phyloP scores from a whole-genome alignment of 2,888 invertebrate genomes.

The Xestia sexstrigata region DNA sequence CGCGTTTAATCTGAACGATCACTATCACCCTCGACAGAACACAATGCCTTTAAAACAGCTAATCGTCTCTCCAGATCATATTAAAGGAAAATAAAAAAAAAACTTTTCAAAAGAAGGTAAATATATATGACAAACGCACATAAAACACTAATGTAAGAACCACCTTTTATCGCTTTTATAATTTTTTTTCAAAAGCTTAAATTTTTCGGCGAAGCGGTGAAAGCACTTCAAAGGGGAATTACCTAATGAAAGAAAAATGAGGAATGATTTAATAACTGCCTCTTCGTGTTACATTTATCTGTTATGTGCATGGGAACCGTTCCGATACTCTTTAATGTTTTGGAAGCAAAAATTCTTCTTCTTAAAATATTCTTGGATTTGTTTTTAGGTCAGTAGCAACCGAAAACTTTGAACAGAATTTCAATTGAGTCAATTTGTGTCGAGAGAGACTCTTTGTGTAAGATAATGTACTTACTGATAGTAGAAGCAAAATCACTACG shows the following conservation, averaged over 20 bases:
- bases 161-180: constrained; percentile 50
- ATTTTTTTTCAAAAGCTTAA: constrained; percentile 43
- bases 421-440: constrained; percentile 67
- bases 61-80: constrained; percentile 73
- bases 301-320: constrained; percentile 48
- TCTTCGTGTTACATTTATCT: constrained; percentile 64
- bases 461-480: constrained; percentile 46
- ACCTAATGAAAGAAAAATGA: constrained; percentile 66
- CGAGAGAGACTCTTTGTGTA: constrained; percentile 37
- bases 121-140: constrained; percentile 66
- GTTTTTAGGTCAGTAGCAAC: constrained; percentile 64
- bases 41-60: constrained; percentile 72
- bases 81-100: constrained; percentile 76
- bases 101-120: constrained; percentile 64
- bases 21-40: constrained; percentile 70
- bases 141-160: constrained; percentile 58
- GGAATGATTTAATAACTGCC: constrained; percentile 69
- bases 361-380: constrained; percentile 62
- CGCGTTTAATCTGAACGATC: constrained; percentile 72
- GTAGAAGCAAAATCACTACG: constrained; percentile 26
- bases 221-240: constrained; percentile 65
- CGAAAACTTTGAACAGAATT: constrained; percentile 62
- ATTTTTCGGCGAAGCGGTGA: constrained; percentile 56
- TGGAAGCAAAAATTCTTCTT: constrained; percentile 59
- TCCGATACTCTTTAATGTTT: constrained; percentile 62